phyloP scores from a whole-genome alignment of 2,888 invertebrate species.

The Corbicula japonica region DNA sequence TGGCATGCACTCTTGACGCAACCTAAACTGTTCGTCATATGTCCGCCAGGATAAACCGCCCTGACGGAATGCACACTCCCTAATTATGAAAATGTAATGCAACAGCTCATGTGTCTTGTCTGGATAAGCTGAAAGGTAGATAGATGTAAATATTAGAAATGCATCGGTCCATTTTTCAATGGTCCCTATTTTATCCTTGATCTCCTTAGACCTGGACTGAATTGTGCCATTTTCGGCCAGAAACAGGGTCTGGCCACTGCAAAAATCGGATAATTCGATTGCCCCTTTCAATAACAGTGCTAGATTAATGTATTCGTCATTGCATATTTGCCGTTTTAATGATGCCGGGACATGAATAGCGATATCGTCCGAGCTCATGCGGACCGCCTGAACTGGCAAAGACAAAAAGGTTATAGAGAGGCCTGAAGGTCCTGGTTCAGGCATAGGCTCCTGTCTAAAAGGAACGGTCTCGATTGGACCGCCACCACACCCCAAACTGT shows the following conservation, averaged over 20 bases:
- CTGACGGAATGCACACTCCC: slow-evolving; percentile 33
- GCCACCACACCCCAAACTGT: too few relatives aligned
- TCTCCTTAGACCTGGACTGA: slow-evolving; percentile 28
- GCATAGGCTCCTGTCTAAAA: too few relatives aligned
- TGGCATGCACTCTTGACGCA: slow-evolving; percentile 28
- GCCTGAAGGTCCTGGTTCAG: too few relatives aligned
- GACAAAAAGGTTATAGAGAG: too few relatives aligned
- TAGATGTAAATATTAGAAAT: slow-evolving; percentile 38
- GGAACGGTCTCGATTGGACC: too few relatives aligned
- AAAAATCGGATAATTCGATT: slow-evolving; percentile 26
- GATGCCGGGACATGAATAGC: slow-evolving; percentile 23
- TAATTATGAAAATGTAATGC: slow-evolving; percentile 43
- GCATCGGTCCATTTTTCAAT: slow-evolving; percentile 56
- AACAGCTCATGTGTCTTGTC: slow-evolving; percentile 33
- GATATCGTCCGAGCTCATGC: too few relatives aligned
- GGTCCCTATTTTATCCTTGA: slow-evolving; percentile 29
- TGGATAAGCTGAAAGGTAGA: slow-evolving; percentile 17
- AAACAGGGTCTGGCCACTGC: slow-evolving; percentile 18
- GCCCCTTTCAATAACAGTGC: slow-evolving; percentile 38
- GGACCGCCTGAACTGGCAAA: too few relatives aligned
- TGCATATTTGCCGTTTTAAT: slow-evolving; percentile 23
- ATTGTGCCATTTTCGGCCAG: slow-evolving; percentile 16
- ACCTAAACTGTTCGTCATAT: slow-evolving; percentile 50
- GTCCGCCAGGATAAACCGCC: slow-evolving; percentile 41
- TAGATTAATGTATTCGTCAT: slow-evolving; percentile 40